Conservation (phyloP, 2,113 vertebrate genomes). For the Cyphomyrus plagiostoma region DNA sequence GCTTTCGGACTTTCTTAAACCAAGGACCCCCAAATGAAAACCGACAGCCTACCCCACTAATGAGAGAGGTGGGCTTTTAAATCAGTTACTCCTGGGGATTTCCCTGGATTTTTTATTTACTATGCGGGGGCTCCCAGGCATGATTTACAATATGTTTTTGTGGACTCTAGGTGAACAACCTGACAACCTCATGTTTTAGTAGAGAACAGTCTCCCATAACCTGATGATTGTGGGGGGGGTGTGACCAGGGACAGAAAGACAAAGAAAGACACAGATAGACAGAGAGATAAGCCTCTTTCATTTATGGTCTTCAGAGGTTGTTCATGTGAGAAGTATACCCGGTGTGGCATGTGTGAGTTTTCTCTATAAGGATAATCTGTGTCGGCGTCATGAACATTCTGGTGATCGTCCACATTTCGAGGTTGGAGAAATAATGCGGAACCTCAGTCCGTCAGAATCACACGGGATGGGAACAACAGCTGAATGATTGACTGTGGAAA, state of each 20-base stretch:
- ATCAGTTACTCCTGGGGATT: background rate
- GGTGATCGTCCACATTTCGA: background rate
- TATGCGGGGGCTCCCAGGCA: background rate
- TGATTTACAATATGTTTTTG: background rate
- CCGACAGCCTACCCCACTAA: background rate
- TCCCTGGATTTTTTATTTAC: background rate
- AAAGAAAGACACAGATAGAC: background rate
- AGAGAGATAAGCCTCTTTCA: background rate
- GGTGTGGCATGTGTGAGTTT: background rate
- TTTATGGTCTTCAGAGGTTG: background rate
- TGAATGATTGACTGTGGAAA: background rate
- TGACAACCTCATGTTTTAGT: background rate
- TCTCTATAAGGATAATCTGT: background rate
- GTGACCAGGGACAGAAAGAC: background rate
- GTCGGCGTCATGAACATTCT: background rate
- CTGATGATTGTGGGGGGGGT: background rate
- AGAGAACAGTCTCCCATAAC: background rate
- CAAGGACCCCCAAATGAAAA: background rate
- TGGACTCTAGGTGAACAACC: background rate
- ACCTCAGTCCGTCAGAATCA: background rate
- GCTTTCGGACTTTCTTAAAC: background rate
- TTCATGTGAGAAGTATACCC: background rate
- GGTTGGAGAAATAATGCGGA: background rate
- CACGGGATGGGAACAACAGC: background rate
- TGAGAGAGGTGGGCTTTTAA: background rate